Percentiles rank a stretch among this genome's conserved stretches.
phyloP scores from a whole-genome alignment of 2,797 vertebrate genomes.

The Atherinosoma microstoma region DNA sequence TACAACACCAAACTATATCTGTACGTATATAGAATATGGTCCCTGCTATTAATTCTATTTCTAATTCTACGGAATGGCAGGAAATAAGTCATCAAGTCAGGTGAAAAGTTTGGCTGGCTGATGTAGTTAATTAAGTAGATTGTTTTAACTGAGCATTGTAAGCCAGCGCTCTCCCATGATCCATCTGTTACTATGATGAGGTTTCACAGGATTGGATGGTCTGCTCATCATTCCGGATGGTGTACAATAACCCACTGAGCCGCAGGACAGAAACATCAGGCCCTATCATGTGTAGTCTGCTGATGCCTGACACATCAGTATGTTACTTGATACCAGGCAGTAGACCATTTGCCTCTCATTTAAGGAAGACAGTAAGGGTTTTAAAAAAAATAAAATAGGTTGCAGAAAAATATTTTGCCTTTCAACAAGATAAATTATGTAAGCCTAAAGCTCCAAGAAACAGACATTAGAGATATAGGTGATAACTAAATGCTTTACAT shows the following conservation, averaged over 20 bases:
- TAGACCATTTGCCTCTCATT: conserved; percentile 36
- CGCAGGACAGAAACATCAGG: conserved; percentile 39
- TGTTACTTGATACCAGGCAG: conserved; percentile 54
- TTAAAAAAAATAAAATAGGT: conserved; percentile 14
- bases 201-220: conserved; percentile 38
- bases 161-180: conserved; percentile 44
- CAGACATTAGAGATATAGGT: neutral
- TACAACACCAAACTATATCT: conserved; percentile 37
- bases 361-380: conserved; percentile 23
- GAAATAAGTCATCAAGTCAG: conserved; percentile 43
- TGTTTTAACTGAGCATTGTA: conserved; percentile 53
- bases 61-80: conserved; percentile 16
- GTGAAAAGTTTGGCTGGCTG: conserved; percentile 42
- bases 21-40: conserved; percentile 38
- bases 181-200: conserved; percentile 63
- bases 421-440: conserved; percentile 1
- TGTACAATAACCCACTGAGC: conserved; percentile 62
- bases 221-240: conserved; percentile 48
- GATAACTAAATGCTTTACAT: neutral
- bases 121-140: conserved; percentile 67
- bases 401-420: conserved; percentile 23
- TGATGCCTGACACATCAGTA: conserved; percentile 27
- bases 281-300: conserved; percentile 55
- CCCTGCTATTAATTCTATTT: conserved; percentile 35
- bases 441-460: conserved; percentile 1